These are phyloP conservation scores for Melieria omissa DNA, from an alignment of 2,888 invertebrate genomes.

Conservation along the genomic window DNA sequence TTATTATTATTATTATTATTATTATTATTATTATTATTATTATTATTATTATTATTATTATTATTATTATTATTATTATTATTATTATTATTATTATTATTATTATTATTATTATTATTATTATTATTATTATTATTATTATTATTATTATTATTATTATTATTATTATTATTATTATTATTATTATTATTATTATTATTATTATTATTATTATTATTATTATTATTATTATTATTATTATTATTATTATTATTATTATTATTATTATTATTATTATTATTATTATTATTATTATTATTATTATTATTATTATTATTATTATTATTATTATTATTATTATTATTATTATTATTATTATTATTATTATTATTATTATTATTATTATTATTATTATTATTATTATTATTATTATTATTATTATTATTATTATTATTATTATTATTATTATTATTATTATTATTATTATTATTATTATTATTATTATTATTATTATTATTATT, in stretches of 20 bases:
- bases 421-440: slow-evolving; percentile 4
- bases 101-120: too few relatives aligned
- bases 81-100: too few relatives aligned
- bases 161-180: slow-evolving; percentile 2
- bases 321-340: slow-evolving; percentile 4
- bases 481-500: slow-evolving; percentile 4
- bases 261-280: slow-evolving; percentile 4
- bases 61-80: too few relatives aligned
- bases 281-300: slow-evolving; percentile 4
- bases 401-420: slow-evolving; percentile 4
- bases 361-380: slow-evolving; percentile 4
- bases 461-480: slow-evolving; percentile 4
- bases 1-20: too few relatives aligned
- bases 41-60: too few relatives aligned
- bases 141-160: slow-evolving; percentile 1
- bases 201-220: slow-evolving; percentile 4
- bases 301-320: slow-evolving; percentile 4
- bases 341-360: slow-evolving; percentile 4
- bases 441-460: slow-evolving; percentile 4
- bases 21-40: too few relatives aligned
- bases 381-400: slow-evolving; percentile 4
- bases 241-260: slow-evolving; percentile 4
- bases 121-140: too few relatives aligned
- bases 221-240: slow-evolving; percentile 4
- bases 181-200: slow-evolving; percentile 4